phyloP scores from a whole-genome alignment of 1,140 invertebrate genomes.

The Leptonema lineaticorne region DNA sequence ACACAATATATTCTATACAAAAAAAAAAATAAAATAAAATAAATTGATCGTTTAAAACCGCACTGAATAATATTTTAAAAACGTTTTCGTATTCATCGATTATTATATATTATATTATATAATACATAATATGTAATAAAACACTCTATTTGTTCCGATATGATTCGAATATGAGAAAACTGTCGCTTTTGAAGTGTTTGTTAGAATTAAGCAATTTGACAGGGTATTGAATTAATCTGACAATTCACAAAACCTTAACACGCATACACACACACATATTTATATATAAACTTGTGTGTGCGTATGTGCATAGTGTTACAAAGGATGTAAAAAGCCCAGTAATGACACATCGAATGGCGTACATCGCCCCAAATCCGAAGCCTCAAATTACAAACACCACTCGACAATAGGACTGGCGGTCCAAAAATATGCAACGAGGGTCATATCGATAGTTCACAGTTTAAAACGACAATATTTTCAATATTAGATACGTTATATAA shows the following conservation, averaged over 20 bases:
- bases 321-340: constrained; percentile 6
- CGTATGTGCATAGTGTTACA: constrained; percentile 8
- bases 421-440: not conserved
- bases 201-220: constrained; percentile 24
- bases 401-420: constrained; percentile 30
- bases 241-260: not conserved
- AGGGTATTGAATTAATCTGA: constrained; percentile 33
- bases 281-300: not conserved
- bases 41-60: too few species aligned
- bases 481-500: too few species aligned
- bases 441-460: not conserved
- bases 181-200: not conserved
- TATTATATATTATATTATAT: too few species aligned
- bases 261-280: not conserved
- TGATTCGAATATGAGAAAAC: constrained; percentile 19
- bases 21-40: too few species aligned
- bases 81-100: too few species aligned
- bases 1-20: too few species aligned
- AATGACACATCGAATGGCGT: constrained; percentile 22
- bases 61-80: not conserved
- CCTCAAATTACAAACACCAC: constrained; percentile 39
- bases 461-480: too few species aligned
- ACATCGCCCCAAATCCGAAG: constrained; percentile 10
- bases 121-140: constrained; percentile 11
- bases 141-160: constrained; percentile 1